Percentiles rank a stretch among this genome's conserved stretches.
Conservation (phyloP, 2,113 vertebrate genomes). For the Nematolebias whitei region DNA sequence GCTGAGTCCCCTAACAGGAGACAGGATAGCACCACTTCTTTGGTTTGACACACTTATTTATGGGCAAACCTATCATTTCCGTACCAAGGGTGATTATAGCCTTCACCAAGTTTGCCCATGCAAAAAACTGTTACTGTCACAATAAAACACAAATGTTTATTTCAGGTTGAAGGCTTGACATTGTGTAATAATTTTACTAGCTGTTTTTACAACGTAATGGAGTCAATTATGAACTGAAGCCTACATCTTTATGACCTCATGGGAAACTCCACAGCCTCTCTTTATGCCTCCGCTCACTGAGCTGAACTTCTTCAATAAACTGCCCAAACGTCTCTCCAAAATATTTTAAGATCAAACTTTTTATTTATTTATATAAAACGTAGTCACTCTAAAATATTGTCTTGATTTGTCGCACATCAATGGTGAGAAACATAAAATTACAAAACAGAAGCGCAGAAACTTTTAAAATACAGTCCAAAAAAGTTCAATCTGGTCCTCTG, state of each 20-base stretch:
- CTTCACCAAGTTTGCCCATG: conserved; percentile 1
- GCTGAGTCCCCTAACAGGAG: neutral
- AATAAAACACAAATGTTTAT: neutral
- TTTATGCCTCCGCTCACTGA: conserved; percentile 24
- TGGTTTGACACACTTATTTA: conserved; percentile 19
- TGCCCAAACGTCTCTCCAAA: neutral
- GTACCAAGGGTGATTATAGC: neutral
- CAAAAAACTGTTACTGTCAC: neutral
- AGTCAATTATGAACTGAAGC: conserved; percentile 1
- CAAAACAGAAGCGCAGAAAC: neutral
- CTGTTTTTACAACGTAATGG: neutral
- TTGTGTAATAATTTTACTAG: conserved; percentile 1
- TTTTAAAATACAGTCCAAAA: neutral
- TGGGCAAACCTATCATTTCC: conserved; percentile 7
- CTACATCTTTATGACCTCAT: conserved; percentile 49
- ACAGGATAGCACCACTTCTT: conserved; percentile 21
- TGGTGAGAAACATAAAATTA: neutral
- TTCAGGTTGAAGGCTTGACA: neutral
- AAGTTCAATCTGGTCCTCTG: no score
- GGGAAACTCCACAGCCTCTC: conserved; percentile 57
- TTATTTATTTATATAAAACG: neutral
- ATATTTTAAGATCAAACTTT: neutral
- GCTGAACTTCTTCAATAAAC: neutral
- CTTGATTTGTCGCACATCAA: neutral
- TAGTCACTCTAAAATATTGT: neutral